Percentiles rank a stretch among this genome's conserved stretches.
phyloP scores from a whole-genome alignment of 2,797 vertebrate species.

The Rhinatrema bivittatum region DNA sequence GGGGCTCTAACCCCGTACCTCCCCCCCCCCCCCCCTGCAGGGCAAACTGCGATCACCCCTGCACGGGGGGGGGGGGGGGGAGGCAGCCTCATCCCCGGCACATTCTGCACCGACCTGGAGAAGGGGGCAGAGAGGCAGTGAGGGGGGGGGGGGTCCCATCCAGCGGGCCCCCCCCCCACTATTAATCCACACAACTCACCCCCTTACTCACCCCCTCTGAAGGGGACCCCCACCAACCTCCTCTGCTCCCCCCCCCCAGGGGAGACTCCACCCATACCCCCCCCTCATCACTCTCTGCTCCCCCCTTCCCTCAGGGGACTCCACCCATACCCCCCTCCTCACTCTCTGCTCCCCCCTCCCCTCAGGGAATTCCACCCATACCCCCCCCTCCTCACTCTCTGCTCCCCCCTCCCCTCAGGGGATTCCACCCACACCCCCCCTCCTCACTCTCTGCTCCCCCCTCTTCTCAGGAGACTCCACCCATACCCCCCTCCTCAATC shows the following conservation, averaged over 20 bases:
- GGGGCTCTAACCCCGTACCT: neutral
- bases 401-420: neutral
- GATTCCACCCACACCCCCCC: neutral
- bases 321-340: accelerated
- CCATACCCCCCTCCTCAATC: accelerated
- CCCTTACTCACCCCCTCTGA: no score
- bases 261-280: neutral
- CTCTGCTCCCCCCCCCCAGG: accelerated
- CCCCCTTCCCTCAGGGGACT: neutral
- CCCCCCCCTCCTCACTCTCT: no score
- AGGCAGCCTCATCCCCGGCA: neutral
- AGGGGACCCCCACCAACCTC: neutral
- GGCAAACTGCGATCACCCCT: neutral
- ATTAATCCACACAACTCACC: no score
- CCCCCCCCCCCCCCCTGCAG: no score
- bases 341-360: accelerated
- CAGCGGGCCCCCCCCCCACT: no score
- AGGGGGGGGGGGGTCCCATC: no score
- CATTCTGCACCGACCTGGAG: no score
- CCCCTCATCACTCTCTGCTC: no score
- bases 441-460: no score
- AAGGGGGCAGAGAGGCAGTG: no score
- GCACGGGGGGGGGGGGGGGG: no score
- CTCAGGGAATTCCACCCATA: neutral
- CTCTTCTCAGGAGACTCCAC: accelerated